Conservation (phyloP, 1,140 invertebrate genomes). For the Drosophila burlai region DNA sequence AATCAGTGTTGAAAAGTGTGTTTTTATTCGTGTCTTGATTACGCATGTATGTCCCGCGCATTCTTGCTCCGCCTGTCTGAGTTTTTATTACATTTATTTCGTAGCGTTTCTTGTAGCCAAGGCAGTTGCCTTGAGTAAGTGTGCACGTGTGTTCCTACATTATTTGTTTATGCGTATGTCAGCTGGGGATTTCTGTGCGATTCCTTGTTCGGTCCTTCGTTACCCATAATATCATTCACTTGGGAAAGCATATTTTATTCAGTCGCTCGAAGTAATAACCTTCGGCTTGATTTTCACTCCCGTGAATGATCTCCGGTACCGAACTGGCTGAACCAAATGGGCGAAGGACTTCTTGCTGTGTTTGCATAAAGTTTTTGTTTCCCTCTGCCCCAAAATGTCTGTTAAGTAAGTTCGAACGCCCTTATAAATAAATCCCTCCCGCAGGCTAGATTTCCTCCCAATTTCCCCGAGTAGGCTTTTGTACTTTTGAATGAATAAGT, state of each 20-base stretch:
- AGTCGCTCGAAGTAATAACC: constrained; percentile 16
- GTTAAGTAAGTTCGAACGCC: constrained; percentile 50
- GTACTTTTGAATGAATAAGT: constrained; percentile 57
- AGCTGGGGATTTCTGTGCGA: constrained; percentile 46
- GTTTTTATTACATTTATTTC: constrained; percentile 73
- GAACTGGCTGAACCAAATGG: constrained; percentile 1
- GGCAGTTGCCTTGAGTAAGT: constrained; percentile 27
- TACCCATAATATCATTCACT: constrained; percentile 62
- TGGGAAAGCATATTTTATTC: constrained; percentile 21
- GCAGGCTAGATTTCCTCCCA: constrained; percentile 16
- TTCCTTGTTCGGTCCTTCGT: constrained; percentile 30
- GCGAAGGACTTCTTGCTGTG: constrained; percentile 64
- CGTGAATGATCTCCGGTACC: constrained; percentile 31
- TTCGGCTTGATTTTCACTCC: constrained; percentile 15
- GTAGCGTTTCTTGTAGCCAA: constrained; percentile 42
- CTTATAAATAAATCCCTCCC: constrained; percentile 40
- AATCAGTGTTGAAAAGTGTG: constrained; percentile 72
- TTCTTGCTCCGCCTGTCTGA: constrained; percentile 25
- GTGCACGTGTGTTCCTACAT: constrained; percentile 21
- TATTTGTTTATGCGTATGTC: constrained; percentile 48
- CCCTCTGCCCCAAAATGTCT: constrained; percentile 22
- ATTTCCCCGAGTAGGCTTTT: constrained; percentile 13
- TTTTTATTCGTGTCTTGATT: constrained; percentile 51
- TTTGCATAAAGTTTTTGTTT: constrained; percentile 74
- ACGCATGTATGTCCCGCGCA: constrained; percentile 28